Evolutionary conservation across 2,888 invertebrate species (phyloP).

Genomic region (Galerucella nymphaeae): DNA sequence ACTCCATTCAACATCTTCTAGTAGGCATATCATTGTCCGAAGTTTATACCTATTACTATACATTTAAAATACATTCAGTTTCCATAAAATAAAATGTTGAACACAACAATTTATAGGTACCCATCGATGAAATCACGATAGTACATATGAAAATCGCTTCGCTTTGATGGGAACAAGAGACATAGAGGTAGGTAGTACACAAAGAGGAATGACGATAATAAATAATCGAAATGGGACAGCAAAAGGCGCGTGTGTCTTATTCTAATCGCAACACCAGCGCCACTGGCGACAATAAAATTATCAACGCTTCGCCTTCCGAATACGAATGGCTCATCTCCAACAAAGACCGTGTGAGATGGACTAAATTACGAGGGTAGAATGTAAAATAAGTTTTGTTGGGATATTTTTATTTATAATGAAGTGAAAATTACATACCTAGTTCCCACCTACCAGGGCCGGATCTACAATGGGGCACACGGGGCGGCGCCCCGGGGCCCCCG

Average conservation of each 20-base stretch:
- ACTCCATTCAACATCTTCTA: too few relatives aligned
- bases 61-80: neutral
- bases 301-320: constrained; percentile 63
- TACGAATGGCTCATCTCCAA: constrained; percentile 63
- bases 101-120: neutral
- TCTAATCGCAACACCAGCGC: constrained; percentile 54
- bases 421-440: too few relatives aligned
- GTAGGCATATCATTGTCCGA: too few relatives aligned
- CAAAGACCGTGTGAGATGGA: constrained; percentile 50
- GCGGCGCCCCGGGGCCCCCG: too few relatives aligned
- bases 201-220: constrained; percentile 53
- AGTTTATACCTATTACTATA: too few relatives aligned
- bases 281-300: constrained; percentile 64
- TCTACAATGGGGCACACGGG: too few relatives aligned
- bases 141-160: constrained; percentile 9
- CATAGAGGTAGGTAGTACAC: constrained; percentile 60
- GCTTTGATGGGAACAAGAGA: constrained; percentile 57
- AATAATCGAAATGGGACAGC: constrained; percentile 54
- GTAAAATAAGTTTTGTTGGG: neutral
- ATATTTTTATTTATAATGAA: too few relatives aligned
- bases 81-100: neutral
- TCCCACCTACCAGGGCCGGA: too few relatives aligned
- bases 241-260: constrained; percentile 60
- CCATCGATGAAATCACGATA: constrained; percentile 2
- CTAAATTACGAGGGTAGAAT: constrained; percentile 23